These are phyloP conservation scores for Pseudorhiza aurosa DNA, from an alignment of 30 jellyfish, hydroid and myxozoan genomes.

Conservation along the genomic window DNA sequence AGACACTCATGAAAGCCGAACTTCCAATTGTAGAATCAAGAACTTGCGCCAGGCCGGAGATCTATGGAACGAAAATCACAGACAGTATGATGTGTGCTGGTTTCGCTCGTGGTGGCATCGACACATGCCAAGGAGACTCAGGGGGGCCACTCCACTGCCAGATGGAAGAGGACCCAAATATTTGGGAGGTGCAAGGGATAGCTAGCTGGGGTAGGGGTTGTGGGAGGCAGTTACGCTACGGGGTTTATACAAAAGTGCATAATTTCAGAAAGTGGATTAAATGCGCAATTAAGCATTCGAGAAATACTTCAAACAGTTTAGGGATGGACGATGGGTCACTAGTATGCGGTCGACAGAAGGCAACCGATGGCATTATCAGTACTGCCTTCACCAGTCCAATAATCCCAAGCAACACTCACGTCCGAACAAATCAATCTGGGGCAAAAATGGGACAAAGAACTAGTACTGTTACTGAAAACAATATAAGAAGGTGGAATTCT, in stretches of 20 bases:
- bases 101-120: conserved; percentile 67
- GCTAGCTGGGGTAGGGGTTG: conserved; percentile 97
- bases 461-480: too few species aligned
- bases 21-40: conserved; percentile 61
- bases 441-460: too few species aligned
- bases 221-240: conserved; percentile 83
- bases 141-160: conserved; percentile 94
- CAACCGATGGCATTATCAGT: too few species aligned
- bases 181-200: conserved; percentile 81
- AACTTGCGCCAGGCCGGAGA: conserved; percentile 49
- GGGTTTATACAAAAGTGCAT: conserved; percentile 75
- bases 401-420: too few species aligned
- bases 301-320: too few species aligned
- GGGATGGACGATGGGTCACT: too few species aligned
- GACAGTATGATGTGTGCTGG: conserved; percentile 95
- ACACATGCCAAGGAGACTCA: conserved; percentile 89
- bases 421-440: too few species aligned
- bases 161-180: conserved; percentile 9
- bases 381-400: too few species aligned
- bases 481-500: too few species aligned
- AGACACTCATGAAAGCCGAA: conserved; percentile 63
- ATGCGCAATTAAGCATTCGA: too few species aligned
- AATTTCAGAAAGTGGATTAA: conserved; percentile 69
- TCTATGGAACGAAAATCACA: conserved; percentile 72
- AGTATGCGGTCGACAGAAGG: too few species aligned